phyloP scores from a whole-genome alignment of 2,113 vertebrate genomes.

The Epinephelus cyanopodus region DNA sequence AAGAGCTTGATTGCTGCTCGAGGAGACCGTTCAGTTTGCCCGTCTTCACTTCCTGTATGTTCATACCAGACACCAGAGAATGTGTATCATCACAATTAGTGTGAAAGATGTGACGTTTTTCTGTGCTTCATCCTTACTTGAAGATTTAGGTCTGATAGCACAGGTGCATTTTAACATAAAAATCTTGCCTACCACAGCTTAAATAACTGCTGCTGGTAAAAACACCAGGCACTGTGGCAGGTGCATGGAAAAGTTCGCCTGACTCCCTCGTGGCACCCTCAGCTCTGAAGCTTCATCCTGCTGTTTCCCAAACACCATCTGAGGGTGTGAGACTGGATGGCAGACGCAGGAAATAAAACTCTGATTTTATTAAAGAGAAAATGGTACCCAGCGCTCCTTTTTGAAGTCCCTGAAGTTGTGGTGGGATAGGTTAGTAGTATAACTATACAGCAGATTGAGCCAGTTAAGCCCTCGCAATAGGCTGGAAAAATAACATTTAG shows the following conservation, averaged over 20 bases:
- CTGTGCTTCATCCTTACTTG: neutral
- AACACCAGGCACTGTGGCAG: constrained; percentile 14
- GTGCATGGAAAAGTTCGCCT: neutral
- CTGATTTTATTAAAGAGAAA: neutral
- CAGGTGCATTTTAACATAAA: constrained; percentile 23
- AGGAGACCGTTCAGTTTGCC: neutral
- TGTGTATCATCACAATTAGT: neutral
- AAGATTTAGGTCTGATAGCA: neutral
- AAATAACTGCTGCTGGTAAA: constrained; percentile 34
- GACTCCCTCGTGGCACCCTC: neutral
- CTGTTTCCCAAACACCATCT: constrained; percentile 28
- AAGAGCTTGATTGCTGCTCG: neutral
- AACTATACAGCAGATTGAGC: constrained; percentile 29
- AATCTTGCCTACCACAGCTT: constrained; percentile 21
- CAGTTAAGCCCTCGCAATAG: constrained; percentile 13
- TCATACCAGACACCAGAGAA: neutral
- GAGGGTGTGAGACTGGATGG: constrained; percentile 13
- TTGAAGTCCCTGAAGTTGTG: constrained; percentile 10
- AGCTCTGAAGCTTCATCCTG: constrained; percentile 16
- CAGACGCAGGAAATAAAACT: constrained; percentile 13
- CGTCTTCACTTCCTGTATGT: too few species aligned
- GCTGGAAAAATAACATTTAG: constrained; percentile 50
- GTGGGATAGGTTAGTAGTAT: constrained; percentile 11
- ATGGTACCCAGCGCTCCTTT: neutral
- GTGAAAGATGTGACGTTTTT: neutral